These are phyloP conservation scores for Notamacropus eugenii DNA, from an alignment of 2,797 vertebrate species.

Conservation along the genomic window DNA sequence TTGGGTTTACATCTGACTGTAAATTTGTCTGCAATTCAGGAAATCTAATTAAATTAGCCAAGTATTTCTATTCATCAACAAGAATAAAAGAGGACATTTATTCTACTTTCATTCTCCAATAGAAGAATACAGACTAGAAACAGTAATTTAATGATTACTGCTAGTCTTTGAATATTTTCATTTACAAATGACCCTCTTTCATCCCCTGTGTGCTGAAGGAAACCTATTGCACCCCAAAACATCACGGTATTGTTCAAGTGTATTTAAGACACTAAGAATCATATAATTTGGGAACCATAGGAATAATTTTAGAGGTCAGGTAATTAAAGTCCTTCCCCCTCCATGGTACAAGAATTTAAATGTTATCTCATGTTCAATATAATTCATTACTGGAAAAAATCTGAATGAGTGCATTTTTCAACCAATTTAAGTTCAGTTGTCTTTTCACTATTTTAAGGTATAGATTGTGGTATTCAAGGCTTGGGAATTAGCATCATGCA, in stretches of 20 bases:
- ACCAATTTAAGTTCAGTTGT: neutral
- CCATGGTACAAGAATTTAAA: neutral
- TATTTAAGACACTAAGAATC: neutral
- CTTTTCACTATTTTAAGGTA: neutral
- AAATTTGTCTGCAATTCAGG: constrained; percentile 61
- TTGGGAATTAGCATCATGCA: neutral
- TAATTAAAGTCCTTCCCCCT: neutral
- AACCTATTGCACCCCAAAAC: neutral
- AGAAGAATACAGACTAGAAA: constrained; percentile 69
- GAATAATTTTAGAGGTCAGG: neutral
- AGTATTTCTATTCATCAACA: constrained; percentile 67
- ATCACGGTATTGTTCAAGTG: neutral
- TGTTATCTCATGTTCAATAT: neutral
- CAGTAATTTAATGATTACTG: constrained; percentile 66
- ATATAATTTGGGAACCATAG: neutral
- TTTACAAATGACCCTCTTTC: constrained; percentile 67
- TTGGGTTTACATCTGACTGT: constrained; percentile 56
- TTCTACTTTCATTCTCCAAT: constrained; percentile 64
- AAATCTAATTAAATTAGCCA: constrained; percentile 51
- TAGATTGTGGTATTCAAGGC: neutral
- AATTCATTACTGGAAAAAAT: neutral
- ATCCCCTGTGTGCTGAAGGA: neutral
- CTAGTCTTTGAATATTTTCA: constrained; percentile 65
- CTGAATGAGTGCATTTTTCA: neutral
- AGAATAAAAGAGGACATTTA: constrained; percentile 73